Evolutionary conservation across 2,113 vertebrate species (phyloP), one percentile per base, ranked within the genome.

Genomic region (Crotophaga sulcirostris): DNA sequence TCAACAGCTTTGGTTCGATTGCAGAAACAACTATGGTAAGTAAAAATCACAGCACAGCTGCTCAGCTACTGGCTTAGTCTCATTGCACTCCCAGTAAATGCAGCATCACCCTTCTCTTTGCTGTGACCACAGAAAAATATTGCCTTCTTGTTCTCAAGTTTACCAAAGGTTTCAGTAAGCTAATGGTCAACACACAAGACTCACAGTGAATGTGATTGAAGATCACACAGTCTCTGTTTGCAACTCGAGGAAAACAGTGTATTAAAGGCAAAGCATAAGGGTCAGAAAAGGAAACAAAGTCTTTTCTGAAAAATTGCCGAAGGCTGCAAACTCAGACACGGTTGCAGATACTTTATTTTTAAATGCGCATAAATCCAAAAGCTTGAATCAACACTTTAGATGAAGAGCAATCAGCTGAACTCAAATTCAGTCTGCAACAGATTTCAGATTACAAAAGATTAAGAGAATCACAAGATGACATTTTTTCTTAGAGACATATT

Each of bases 1-100:
- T 99, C 98, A 99, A 99, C 99, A 99, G 99, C 94, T 99, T 99
- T 69, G 99, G 99, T n/a, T 99, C 99, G 69, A 99, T 99, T 79
- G 99, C 99, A 92, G 99, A 99, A 97, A 99, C 99, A 7, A 99
- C 99, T 19, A 99, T 99, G 99, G 99, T 99, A 86, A 99, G 99
- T 96, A 52, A 87, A 91, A 38, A 87, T 52, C 84, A 77, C 82
- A 96, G 84, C 68, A 84, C 84, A 90, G 87, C 94, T 93, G 81
- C 82, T 94, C 84, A 18, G 77, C 84, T 73, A 4, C 60, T 56
- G 59, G 20, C 89, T 89, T 56, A 62, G 85, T 40, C 76, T 90
- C 59, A 29, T 25, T 81, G 59, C 51, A 15, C 59, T 51, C 74
- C 36, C 73, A 86, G 34, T 16, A 85, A 89, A 75, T 5, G 34